Evolutionary conservation across 2,797 vertebrate genomes (phyloP).

Genomic region (Tamandua tetradactyla): DNA sequence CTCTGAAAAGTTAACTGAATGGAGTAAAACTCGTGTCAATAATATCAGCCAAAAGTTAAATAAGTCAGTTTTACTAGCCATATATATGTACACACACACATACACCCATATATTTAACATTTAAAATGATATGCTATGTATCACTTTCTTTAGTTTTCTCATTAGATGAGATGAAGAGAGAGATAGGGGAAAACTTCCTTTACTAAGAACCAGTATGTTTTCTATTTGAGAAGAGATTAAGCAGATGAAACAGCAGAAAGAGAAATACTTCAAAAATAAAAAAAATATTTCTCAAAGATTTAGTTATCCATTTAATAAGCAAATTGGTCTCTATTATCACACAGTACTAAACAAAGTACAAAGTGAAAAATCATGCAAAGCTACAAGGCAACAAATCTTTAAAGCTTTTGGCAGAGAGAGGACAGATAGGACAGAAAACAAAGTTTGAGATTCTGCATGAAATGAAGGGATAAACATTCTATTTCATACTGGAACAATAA

Average conservation of each 20-base stretch:
- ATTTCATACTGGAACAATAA: background rate
- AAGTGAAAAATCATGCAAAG: background rate
- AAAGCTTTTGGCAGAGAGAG: background rate
- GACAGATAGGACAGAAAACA: background rate
- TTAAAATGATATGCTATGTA: background rate
- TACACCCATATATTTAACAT: no score
- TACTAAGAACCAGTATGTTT: background rate
- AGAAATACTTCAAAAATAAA: slow-evolving; percentile 37
- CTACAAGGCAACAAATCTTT: background rate
- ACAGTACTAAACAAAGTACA: background rate
- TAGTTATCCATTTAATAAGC: background rate
- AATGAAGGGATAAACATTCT: background rate
- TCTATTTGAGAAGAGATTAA: background rate
- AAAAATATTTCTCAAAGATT: slow-evolving; percentile 36
- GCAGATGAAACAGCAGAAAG: background rate
- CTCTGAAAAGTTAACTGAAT: background rate
- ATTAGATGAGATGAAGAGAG: background rate
- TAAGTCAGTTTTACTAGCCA: background rate
- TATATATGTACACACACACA: background rate
- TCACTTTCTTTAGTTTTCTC: background rate
- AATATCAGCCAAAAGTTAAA: background rate
- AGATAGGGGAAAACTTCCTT: background rate
- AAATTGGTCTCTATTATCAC: background rate
- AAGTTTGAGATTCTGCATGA: background rate
- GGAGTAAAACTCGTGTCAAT: background rate